Conservation (phyloP, 2,888 invertebrate genomes). For the Hirtodrosophila histrioides region DNA sequence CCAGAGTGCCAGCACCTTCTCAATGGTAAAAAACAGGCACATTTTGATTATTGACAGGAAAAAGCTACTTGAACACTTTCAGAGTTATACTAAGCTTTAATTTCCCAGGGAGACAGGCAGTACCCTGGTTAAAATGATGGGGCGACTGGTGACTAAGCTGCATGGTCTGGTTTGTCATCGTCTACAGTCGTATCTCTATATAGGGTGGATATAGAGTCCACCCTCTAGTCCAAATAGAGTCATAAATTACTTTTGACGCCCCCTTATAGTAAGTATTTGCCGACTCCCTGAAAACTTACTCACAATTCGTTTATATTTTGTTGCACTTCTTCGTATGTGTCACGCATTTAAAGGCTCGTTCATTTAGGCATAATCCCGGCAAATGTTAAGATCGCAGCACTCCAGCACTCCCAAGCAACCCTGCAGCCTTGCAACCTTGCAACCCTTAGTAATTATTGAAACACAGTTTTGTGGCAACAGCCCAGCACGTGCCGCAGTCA, state of each 20-base stretch:
- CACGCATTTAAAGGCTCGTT: constrained; percentile 38
- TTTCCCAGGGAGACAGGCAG: constrained; percentile 25
- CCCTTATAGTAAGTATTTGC: constrained; percentile 12
- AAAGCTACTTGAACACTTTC: constrained; percentile 16
- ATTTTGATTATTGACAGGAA: constrained; percentile 1
- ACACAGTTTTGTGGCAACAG: constrained; percentile 26
- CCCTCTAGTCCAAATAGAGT: constrained; percentile 48
- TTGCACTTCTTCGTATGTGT: constrained; percentile 44
- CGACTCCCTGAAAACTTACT: constrained; percentile 25
- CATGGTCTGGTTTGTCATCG: constrained; percentile 17
- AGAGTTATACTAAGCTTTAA: constrained; percentile 9
- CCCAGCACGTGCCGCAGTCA: constrained; percentile 49
- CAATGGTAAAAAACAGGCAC: neutral
- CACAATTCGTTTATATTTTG: constrained; percentile 22
- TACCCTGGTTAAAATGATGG: neutral
- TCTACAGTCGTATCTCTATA: constrained; percentile 6
- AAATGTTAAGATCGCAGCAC: constrained; percentile 17
- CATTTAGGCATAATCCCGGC: constrained; percentile 44
- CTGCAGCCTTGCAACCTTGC: constrained; percentile 12
- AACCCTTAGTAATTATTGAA: constrained; percentile 35
- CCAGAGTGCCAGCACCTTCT: constrained; percentile 1
- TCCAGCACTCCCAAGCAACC: constrained; percentile 21
- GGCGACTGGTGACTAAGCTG: constrained; percentile 46
- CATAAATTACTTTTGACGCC: constrained; percentile 60
- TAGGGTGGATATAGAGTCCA: constrained; percentile 9